Evolutionary conservation across 2,113 vertebrate genomes (phyloP).

Genomic region (Hiodon alosoides): DNA sequence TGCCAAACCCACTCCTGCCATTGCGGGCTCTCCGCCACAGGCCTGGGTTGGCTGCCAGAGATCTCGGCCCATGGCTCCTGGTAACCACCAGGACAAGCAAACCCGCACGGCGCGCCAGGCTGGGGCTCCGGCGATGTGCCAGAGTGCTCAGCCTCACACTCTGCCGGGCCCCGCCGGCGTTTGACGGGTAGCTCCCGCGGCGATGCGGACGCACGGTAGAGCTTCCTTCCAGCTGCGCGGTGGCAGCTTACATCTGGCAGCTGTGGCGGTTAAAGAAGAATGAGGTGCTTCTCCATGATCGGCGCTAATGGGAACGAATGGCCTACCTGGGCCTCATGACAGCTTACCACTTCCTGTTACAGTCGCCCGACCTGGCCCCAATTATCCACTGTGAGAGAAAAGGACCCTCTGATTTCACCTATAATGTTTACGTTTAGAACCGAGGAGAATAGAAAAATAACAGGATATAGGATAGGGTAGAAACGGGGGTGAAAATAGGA

Average conservation of each 20-base stretch:
- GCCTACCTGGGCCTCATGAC: slow-evolving; percentile 10
- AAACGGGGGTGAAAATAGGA: no score
- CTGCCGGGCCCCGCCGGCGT: no score
- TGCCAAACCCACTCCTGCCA: not conserved
- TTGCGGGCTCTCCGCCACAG: not conserved
- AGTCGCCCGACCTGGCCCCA: not conserved
- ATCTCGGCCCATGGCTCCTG: not conserved
- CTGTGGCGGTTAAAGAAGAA: slow-evolving; percentile 10
- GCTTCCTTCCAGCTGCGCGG: slow-evolving; percentile 17
- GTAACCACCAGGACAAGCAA: not conserved
- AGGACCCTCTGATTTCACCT: no score
- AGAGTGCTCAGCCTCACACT: no score
- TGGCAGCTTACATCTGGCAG: slow-evolving; percentile 5
- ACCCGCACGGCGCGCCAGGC: no score
- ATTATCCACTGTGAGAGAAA: not conserved
- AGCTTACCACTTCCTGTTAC: slow-evolving; percentile 17
- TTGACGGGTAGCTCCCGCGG: not conserved
- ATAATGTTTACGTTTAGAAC: not conserved
- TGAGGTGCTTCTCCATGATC: slow-evolving; percentile 11
- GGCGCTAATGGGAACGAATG: slow-evolving; percentile 19
- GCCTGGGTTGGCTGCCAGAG: not conserved
- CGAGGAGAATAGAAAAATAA: no score
- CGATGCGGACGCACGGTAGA: slow-evolving; percentile 2
- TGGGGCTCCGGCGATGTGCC: no score
- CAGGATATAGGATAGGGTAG: no score